Conservation (phyloP, 2,113 vertebrate species). For the Tringa solitaria region DNA sequence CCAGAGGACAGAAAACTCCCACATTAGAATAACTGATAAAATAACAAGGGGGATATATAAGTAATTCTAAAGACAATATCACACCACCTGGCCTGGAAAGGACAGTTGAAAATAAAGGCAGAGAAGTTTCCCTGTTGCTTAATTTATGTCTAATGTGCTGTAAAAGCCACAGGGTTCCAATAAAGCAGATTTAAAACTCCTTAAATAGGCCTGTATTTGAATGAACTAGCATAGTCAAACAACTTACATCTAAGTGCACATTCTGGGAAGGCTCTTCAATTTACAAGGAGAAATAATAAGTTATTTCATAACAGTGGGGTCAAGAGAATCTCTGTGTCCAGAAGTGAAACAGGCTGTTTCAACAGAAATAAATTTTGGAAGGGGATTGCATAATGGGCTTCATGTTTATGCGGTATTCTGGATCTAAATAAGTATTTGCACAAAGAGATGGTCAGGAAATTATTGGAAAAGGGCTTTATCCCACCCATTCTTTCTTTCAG, state of each 20-base stretch:
- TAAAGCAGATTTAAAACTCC: neutral
- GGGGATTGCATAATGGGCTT: neutral
- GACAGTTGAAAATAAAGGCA: neutral
- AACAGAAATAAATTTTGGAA: neutral
- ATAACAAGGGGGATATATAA: neutral
- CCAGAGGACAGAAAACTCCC: neutral
- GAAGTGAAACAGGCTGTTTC: neutral
- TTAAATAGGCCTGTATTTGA: neutral
- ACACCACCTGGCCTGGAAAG: neutral
- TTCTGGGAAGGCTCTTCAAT: neutral
- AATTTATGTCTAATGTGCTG: neutral
- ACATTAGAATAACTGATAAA: neutral
- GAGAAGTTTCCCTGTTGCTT: neutral
- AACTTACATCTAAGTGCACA: neutral
- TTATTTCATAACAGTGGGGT: neutral
- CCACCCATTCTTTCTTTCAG: neutral
- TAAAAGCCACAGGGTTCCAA: neutral
- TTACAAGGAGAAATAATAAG: neutral
- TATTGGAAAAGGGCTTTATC: neutral
- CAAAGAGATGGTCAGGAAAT: neutral
- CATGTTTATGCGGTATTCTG: neutral
- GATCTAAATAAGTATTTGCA: neutral
- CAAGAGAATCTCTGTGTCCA: neutral
- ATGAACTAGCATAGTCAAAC: neutral
- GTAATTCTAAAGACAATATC: neutral